phyloP scores from a whole-genome alignment of 2,888 invertebrate species.

The Dynastes grantii region DNA sequence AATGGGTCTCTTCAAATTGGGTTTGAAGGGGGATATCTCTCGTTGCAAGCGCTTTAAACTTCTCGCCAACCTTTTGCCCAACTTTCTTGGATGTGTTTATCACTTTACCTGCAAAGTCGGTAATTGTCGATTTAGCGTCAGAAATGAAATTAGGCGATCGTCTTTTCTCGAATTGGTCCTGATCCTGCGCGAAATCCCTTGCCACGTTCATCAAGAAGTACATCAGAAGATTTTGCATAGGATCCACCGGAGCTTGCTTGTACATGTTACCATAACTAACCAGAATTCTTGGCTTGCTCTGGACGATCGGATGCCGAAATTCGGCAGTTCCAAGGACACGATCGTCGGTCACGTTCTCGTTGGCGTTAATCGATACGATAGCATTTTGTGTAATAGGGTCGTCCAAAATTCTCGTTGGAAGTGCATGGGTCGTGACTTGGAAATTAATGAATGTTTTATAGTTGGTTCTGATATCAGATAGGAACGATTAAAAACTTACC shows the following conservation, averaged over 20 bases:
- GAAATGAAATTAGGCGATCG: conserved; percentile 48
- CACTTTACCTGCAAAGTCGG: conserved; percentile 23
- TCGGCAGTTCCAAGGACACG: conserved; percentile 2
- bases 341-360: conserved; percentile 12
- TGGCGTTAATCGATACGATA: conserved; percentile 17
- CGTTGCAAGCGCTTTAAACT: not conserved
- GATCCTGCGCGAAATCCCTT: conserved; percentile 47
- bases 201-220: conserved; percentile 50
- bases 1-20: conserved; percentile 40
- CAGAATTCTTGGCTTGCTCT: conserved; percentile 47
- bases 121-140: conserved; percentile 27
- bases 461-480: not conserved
- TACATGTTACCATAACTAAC: conserved; percentile 49
- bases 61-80: conserved; percentile 33
- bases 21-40: conserved; percentile 21
- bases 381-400: conserved; percentile 21
- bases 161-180: conserved; percentile 38
- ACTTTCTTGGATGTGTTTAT: conserved; percentile 31
- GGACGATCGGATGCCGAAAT: not conserved
- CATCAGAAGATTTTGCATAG: conserved; percentile 48
- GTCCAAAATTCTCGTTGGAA: conserved; percentile 25
- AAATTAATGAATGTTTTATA: not conserved
- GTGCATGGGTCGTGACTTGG: conserved; percentile 12
- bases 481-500: conserved; percentile 23
- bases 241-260: conserved; percentile 39